phyloP scores from a whole-genome alignment of 2,888 invertebrate genomes.

The Oxyteleia sp. region DNA sequence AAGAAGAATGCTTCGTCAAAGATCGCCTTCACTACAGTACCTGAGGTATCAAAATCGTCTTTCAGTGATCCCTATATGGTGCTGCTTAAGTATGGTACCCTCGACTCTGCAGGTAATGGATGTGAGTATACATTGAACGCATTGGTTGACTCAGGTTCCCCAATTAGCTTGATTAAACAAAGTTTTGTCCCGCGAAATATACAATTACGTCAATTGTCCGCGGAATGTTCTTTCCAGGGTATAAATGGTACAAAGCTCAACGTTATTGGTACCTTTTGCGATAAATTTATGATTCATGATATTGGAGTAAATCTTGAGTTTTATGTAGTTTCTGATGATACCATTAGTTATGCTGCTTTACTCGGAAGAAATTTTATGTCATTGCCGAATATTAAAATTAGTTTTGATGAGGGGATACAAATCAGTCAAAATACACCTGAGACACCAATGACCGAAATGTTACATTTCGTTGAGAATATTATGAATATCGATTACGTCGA shows the following conservation, averaged over 20 bases:
- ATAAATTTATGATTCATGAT: not conserved
- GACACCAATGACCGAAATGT: not conserved
- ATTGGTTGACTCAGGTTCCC: conserved; percentile 11
- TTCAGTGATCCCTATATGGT: not conserved
- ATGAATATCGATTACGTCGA: not conserved
- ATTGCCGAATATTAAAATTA: not conserved
- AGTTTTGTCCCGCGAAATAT: conserved; percentile 6
- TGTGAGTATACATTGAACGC: not conserved
- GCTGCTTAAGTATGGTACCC: not conserved
- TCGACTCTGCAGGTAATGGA: not conserved
- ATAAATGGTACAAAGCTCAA: not conserved
- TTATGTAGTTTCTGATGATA: not conserved
- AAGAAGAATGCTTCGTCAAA: not conserved
- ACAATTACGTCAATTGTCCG: not conserved
- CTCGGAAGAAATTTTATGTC: not conserved
- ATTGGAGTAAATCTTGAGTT: not conserved
- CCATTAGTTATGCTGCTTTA: not conserved
- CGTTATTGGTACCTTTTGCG: not conserved
- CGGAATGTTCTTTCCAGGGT: not conserved
- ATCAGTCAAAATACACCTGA: not conserved
- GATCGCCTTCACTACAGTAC: not conserved
- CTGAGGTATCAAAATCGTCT: not conserved
- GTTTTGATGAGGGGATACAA: not conserved
- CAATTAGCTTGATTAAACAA: conserved; percentile 3
- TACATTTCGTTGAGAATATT: not conserved